Conservation (phyloP, 2,113 vertebrate genomes). For the Sander vitreus region DNA sequence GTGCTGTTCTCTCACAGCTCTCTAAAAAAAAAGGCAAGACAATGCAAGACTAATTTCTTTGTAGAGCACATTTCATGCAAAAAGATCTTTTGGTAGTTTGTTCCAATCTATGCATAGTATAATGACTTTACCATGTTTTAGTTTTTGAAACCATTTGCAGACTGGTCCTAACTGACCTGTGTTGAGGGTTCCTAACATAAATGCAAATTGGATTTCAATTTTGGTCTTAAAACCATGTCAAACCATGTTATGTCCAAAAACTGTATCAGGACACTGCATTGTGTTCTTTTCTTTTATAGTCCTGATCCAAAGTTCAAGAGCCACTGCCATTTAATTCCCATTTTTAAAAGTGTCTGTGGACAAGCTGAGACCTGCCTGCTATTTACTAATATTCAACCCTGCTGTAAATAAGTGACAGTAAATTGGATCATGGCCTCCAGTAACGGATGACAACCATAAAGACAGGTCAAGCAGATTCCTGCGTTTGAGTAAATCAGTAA, state of each 20-base stretch:
- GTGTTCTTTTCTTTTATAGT: neutral
- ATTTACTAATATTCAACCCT: neutral
- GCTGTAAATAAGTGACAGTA: slow-evolving; percentile 24
- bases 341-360: neutral
- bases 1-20: neutral
- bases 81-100: neutral
- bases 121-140: neutral
- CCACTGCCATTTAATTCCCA: neutral
- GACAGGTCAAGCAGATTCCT: slow-evolving; percentile 7
- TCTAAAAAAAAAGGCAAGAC: neutral
- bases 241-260: neutral
- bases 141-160: neutral
- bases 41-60: neutral
- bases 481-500: slow-evolving; percentile 23
- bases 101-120: neutral
- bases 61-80: neutral
- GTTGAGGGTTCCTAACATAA: neutral
- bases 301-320: neutral
- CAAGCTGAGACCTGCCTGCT: neutral
- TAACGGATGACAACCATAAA: neutral
- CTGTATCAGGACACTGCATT: neutral
- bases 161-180: neutral
- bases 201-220: neutral
- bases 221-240: neutral
- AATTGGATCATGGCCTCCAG: neutral